Evolutionary conservation across 2,888 invertebrate genomes (phyloP).

Genomic region (Tryphoninae sp.): DNA sequence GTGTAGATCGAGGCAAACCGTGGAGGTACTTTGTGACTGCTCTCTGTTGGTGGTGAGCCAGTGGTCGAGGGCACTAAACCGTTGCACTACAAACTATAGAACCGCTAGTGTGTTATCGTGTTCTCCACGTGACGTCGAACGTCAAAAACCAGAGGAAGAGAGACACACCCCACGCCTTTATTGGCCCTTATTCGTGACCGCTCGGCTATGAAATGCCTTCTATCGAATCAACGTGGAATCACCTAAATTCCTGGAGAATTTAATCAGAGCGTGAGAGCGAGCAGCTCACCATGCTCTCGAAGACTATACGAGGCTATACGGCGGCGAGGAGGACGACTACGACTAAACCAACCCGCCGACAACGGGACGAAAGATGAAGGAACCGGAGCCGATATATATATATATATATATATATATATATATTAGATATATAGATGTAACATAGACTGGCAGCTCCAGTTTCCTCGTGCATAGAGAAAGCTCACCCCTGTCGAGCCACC

Average conservation of each 20-base stretch:
- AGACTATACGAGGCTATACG: conserved; percentile 33
- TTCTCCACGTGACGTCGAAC: not conserved
- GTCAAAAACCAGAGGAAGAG: not conserved
- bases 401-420: not conserved
- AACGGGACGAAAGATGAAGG: conserved; percentile 27
- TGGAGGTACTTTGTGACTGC: not conserved
- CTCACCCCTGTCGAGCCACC: conserved; percentile 36
- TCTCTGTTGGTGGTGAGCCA: not conserved
- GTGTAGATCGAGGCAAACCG: not conserved
- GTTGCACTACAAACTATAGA: not conserved
- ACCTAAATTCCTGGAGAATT: conserved; percentile 76
- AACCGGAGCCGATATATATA: conserved; percentile 19
- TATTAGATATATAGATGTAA: not conserved
- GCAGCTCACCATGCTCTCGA: conserved; percentile 33
- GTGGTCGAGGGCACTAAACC: conserved; percentile 11
- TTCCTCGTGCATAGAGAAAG: conserved; percentile 47
- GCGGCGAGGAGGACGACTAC: conserved; percentile 18
- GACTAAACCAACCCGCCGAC: conserved; percentile 29
- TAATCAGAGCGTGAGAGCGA: conserved; percentile 75
- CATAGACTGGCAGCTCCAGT: not conserved
- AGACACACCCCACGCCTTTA: conserved; percentile 69
- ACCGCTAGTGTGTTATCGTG: not conserved
- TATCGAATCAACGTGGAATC: conserved; percentile 76
- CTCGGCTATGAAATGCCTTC: conserved; percentile 77
- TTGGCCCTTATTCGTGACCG: conserved; percentile 75